Conservation (phyloP, 2,888 invertebrate species). For the Dolichomitus sp. region DNA sequence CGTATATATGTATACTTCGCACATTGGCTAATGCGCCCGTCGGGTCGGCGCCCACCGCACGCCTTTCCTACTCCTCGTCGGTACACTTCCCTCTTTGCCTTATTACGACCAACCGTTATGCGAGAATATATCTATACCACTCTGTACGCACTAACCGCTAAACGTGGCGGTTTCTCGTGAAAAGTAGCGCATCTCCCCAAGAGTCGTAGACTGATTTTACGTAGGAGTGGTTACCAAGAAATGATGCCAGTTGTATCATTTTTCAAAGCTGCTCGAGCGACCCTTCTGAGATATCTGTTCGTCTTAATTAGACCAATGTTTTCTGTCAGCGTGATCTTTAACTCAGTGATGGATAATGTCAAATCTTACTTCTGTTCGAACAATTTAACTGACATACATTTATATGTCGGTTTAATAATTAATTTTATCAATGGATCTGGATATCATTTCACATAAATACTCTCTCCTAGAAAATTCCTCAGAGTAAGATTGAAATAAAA, state of each 20-base stretch:
- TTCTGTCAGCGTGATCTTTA: no score
- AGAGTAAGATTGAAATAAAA: no score
- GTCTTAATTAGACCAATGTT: no score
- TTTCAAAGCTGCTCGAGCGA: neutral
- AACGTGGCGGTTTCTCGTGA: conserved; percentile 25
- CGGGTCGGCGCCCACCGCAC: conserved; percentile 55
- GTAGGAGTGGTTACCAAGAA: neutral
- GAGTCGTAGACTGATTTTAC: neutral
- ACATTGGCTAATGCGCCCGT: conserved; percentile 59
- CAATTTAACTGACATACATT: no score
- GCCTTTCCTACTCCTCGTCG: conserved; percentile 67
- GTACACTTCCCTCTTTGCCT: conserved; percentile 66
- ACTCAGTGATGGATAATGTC: no score
- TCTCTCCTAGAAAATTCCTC: no score
- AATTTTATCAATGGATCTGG: no score
- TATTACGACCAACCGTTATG: conserved; percentile 68
- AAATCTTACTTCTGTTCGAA: no score
- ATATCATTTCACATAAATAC: no score
- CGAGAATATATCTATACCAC: conserved; percentile 43
- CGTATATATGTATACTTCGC: conserved; percentile 43
- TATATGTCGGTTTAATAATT: no score
- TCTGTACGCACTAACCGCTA: conserved; percentile 30
- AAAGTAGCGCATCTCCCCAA: conserved; percentile 5
- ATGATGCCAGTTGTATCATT: neutral
- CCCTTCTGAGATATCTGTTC: no score